Base-by-base conservation (phyloP, 2,888 invertebrate species). In the Eilema caniola region DNA sequence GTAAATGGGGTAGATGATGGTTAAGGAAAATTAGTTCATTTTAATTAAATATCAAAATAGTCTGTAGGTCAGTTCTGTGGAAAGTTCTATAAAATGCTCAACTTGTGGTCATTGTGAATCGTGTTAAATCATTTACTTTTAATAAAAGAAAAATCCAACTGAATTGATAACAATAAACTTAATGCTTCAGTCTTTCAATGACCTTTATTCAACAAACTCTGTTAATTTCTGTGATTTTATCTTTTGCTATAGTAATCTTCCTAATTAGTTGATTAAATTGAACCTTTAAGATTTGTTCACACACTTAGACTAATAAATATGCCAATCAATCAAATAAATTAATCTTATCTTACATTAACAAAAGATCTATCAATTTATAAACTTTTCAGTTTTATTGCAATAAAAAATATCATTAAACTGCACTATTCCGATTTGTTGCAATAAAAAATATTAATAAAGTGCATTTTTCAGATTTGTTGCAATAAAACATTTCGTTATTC, bases 401-500 rank as follows among this genome's bases (percentile, higher is more conserved):
- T 41, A 41, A 41, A 41, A 41, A 41, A 41, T 16, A 41, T 41
- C 41, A 41, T 16, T 41, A 37, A 37, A 37, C 4, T 37, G 20
- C 8, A 47, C 47, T 47, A 16, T 47, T 12, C 37, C 11, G 3
- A 12, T 37, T 37, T 37, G 1, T 33, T 11, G 11, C 33, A 37
- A 37, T 12, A 37, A 37, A 37, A 37, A 37, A 37, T 37, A 37
- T 37, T 10, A 33, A 33, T 33, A 7, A 7, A 7, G 14, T 37
- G 47, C 8, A 47, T 20, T 47, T 41, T 47, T 47, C 20, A 47
- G 47, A 47, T 47, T 47, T 47, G 5, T 47, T 53, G 53, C n/a
- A 53, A 53, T 53, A 53, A 53, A 53, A n/a, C 33, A 70, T 62
- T 62, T 62, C 61, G 61, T 72, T 41, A 70, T 67, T 37, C 62